Evolutionary conservation across 2,113 vertebrate genomes (phyloP), one percentile per base, ranked within the genome.

Genomic region (Piaya cayana): DNA sequence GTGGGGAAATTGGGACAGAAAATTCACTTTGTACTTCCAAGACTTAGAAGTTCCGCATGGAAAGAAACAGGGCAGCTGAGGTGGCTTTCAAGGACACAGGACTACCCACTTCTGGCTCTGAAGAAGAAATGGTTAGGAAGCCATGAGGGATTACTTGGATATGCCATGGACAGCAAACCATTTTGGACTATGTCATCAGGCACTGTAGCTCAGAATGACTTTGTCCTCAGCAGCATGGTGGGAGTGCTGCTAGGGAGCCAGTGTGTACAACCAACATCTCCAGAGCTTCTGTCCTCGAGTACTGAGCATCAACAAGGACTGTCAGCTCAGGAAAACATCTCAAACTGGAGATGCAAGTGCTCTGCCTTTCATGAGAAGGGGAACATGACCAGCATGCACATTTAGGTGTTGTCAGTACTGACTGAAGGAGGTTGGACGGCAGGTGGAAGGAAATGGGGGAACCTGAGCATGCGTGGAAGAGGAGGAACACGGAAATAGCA

Each of bases 401-500:
- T 19, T 13, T 23, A 26, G 12, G 19, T 55, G 37, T 36, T 52
- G 60, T 45, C 76, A 21, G 36, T 25, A 12, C 32, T 50, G 53
- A 15, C 32, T 29, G 63, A 8, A 18, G 49, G 15, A 37, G 65
- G 34, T 2, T 49, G 65, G 42, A 55, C 58, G 0, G 12, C 19
- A 9, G 58, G 29, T 0, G 0, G 36, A 21, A 27, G 15, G 29
- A 45, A 42, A 36, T 5, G 42, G 55, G 49, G 65, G n/a, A 25
- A 42, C 9, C 42, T 30, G 47, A 39, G 8, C 37, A 20, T 0
- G 37, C 27, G 20, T 10, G 29, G 71, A 53, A 15, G 49, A 58
- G 22, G 50, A 13, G 15, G 32, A 49, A 17, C 15, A 11, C 2
- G 43, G 39, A 42, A 8, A 36, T 25, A 50, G 17, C 0, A 1